A percentile compares a stretch with the other conserved stretches of the same genome.
phyloP scores from a whole-genome alignment of 2,888 invertebrate genomes.

The Anaspis maculata region DNA sequence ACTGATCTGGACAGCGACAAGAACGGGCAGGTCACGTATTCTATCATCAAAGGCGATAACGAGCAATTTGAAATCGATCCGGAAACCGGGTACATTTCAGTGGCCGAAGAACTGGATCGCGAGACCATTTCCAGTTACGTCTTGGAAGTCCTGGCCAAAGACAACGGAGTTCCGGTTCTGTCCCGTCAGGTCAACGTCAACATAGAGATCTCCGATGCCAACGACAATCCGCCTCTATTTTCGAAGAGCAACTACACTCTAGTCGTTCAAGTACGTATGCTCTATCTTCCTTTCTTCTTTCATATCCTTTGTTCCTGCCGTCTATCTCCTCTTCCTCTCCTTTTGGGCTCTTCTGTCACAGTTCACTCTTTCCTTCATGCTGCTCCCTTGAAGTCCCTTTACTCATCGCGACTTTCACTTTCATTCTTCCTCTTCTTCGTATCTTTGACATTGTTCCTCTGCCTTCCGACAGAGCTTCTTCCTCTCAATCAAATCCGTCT shows the following conservation, averaged over 20 bases:
- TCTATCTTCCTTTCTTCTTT: no score
- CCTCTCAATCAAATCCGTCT: no score
- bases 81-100: conserved; percentile 66
- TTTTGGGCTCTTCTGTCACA: no score
- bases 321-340: no score
- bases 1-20: conserved; percentile 76
- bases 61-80: conserved; percentile 73
- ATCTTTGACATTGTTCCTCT: no score
- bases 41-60: conserved; percentile 67
- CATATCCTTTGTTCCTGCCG: no score
- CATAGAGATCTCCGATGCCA: conserved; percentile 79
- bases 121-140: conserved; percentile 71
- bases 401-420: no score
- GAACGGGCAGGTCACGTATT: conserved; percentile 74
- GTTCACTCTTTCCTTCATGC: no score
- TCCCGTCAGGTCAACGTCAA: conserved; percentile 66
- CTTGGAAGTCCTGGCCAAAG: conserved; percentile 73
- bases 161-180: conserved; percentile 69
- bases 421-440: no score
- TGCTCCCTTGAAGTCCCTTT: no score
- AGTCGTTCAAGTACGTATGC: conserved; percentile 63
- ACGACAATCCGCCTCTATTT: conserved; percentile 87
- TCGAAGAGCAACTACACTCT: conserved; percentile 70
- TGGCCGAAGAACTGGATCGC: conserved; percentile 69
- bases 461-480: no score